Conservation (phyloP, 1,140 invertebrate species). For the Lepidurus apus region DNA sequence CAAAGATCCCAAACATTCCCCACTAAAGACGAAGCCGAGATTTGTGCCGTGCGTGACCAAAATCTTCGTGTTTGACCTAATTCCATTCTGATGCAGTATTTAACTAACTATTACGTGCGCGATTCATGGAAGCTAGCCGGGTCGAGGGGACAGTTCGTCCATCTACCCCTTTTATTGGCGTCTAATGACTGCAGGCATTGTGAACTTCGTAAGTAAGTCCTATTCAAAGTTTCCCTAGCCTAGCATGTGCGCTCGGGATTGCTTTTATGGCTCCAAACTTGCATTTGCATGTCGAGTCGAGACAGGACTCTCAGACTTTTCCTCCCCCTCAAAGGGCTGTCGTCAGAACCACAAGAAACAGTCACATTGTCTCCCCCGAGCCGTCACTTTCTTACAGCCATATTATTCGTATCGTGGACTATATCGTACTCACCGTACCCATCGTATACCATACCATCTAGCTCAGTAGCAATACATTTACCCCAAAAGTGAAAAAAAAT, state of each 20-base stretch:
- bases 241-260: neutral
- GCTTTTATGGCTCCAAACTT: slow-evolving; percentile 6
- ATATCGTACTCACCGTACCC: no score
- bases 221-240: neutral
- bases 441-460: no score
- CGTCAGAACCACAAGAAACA: neutral
- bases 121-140: no score
- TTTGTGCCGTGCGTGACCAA: no score
- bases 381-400: neutral
- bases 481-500: no score
- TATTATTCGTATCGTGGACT: neutral
- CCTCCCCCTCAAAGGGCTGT: neutral
- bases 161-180: neutral
- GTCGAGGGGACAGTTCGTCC: no score
- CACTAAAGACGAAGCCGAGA: no score
- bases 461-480: no score
- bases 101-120: no score
- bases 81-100: no score
- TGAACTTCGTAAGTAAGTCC: neutral
- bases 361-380: neutral
- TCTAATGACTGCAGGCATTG: neutral
- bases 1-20: no score
- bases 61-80: no score
- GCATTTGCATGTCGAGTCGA: neutral
- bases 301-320: neutral